Evolutionary conservation across 2,888 invertebrate genomes (phyloP).

Genomic region (Ernsta delagoae): DNA sequence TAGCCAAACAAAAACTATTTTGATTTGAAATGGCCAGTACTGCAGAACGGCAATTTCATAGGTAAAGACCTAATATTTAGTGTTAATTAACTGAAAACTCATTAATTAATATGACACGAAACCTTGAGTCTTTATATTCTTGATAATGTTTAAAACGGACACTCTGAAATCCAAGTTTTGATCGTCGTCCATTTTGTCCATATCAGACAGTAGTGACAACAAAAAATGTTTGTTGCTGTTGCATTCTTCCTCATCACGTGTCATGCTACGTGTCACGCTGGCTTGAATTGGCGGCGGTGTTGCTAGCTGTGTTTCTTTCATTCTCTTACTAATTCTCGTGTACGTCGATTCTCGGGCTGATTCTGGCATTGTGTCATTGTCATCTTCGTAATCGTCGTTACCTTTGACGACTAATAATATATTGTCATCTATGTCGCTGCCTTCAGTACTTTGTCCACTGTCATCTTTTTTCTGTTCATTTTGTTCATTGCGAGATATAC

Average conservation of each 20-base stretch:
- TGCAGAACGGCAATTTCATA: too few relatives aligned
- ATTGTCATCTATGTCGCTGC: not conserved
- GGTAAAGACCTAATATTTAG: too few relatives aligned
- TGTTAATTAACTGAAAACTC: too few relatives aligned
- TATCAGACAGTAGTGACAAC: conserved; percentile 10
- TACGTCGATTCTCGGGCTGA: not conserved
- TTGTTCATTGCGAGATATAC: not conserved
- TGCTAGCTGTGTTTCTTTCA: not conserved
- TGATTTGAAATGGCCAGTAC: too few relatives aligned
- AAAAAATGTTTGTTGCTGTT: conserved; percentile 10
- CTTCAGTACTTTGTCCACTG: not conserved
- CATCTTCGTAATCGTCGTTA: not conserved
- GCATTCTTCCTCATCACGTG: not conserved
- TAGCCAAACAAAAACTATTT: too few relatives aligned
- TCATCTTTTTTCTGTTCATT: too few relatives aligned
- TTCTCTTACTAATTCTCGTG: not conserved
- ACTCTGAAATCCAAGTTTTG: conserved; percentile 12
- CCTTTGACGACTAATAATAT: not conserved
- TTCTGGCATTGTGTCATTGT: not conserved
- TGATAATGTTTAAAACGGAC: conserved; percentile 7
- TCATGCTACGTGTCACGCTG: not conserved
- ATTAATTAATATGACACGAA: not conserved
- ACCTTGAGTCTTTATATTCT: conserved; percentile 4
- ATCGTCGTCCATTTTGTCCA: conserved; percentile 7
- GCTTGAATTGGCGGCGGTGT: not conserved